Percentiles rank a stretch among this genome's conserved stretches.
phyloP scores from a whole-genome alignment of 2,797 vertebrate genomes.

The Labroides dimidiatus region DNA sequence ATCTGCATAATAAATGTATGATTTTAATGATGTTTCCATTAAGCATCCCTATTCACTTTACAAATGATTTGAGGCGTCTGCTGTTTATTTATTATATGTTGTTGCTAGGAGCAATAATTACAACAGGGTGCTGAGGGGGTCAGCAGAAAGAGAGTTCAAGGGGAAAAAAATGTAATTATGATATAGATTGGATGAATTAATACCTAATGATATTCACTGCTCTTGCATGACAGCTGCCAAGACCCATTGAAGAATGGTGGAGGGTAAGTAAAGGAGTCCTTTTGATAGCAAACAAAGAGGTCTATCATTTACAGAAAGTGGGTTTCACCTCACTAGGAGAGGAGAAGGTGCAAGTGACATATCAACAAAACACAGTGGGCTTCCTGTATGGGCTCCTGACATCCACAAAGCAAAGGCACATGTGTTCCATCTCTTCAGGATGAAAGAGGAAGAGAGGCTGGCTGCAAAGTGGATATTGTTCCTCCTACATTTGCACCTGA shows the following conservation, averaged over 20 bases:
- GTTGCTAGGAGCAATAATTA: constrained; percentile 90
- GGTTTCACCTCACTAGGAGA: constrained; percentile 83
- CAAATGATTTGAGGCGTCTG: constrained; percentile 86
- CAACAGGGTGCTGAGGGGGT: constrained; percentile 79
- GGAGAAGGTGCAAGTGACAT: constrained; percentile 91
- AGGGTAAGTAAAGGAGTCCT: constrained; percentile 83
- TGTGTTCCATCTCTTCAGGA: constrained; percentile 84
- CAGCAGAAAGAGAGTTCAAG: constrained; percentile 47
- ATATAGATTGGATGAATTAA: constrained; percentile 90
- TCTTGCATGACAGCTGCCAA: constrained; percentile 92
- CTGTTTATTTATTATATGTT: constrained; percentile 92
- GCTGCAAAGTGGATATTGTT: constrained; percentile 62
- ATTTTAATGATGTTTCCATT: constrained; percentile 89
- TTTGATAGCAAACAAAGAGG: constrained; percentile 89
- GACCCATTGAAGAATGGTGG: constrained; percentile 81
- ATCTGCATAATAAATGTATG: constrained; percentile 86
- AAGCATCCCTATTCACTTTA: constrained; percentile 84
- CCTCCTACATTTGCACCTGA: constrained; percentile 19
- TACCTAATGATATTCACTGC: constrained; percentile 89
- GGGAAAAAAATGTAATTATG: constrained; percentile 85
- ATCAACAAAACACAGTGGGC: constrained; percentile 88
- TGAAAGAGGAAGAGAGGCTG: constrained; percentile 62
- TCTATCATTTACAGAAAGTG: constrained; percentile 87
- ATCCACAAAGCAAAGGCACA: constrained; percentile 86
- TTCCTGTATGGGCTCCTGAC: constrained; percentile 87